Evolutionary conservation across 2,888 invertebrate species (phyloP).

Genomic region (Bugulina stolonifera): DNA sequence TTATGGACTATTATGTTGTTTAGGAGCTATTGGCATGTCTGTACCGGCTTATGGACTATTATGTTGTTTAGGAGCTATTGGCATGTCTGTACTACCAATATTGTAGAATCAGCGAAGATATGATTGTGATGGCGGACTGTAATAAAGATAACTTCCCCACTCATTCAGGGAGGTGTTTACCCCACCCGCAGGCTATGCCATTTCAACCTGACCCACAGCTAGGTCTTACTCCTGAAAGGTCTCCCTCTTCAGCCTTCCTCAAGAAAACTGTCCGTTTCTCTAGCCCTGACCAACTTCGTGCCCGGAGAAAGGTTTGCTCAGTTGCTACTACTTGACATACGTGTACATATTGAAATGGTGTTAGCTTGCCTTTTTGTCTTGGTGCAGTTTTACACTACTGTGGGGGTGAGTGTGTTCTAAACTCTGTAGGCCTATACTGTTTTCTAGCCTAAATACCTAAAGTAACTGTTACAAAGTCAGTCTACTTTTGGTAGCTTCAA

Average conservation of each 20-base stretch:
- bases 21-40: neutral
- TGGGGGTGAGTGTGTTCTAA: too few species aligned
- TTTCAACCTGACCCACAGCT: slow-evolving; percentile 1
- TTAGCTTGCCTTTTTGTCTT: too few species aligned
- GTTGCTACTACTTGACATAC: neutral
- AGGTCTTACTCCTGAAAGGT: slow-evolving; percentile 13
- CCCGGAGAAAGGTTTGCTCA: neutral
- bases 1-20: too few species aligned
- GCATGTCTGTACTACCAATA: neutral
- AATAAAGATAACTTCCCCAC: neutral
- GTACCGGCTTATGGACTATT: too few species aligned
- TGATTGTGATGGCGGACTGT: neutral
- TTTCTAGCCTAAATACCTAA: too few species aligned
- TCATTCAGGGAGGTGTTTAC: neutral
- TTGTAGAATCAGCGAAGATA: neutral
- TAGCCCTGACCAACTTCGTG: neutral
- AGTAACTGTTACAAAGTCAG: too few species aligned
- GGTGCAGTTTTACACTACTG: too few species aligned
- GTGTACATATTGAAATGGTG: too few species aligned
- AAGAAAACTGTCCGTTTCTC: neutral
- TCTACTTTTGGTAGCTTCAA: too few species aligned
- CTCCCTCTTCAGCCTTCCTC: neutral
- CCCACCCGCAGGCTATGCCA: neutral
- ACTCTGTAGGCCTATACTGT: too few species aligned
- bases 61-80: too few species aligned